phyloP scores from a whole-genome alignment of 2,797 vertebrate genomes.

The Cryptoblepharus egeriae region DNA sequence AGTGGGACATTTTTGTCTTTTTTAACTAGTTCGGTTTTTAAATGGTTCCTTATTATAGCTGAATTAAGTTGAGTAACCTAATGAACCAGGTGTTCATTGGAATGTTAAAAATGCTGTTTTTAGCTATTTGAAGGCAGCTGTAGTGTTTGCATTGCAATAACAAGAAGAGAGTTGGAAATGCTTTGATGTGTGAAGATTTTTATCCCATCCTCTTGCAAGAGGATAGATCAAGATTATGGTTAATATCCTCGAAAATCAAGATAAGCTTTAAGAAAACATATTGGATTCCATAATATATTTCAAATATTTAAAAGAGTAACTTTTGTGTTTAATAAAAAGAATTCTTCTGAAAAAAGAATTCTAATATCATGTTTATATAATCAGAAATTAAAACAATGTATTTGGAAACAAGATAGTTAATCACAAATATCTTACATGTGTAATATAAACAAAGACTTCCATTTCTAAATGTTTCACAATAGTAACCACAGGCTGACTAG shows the following conservation, averaged over 20 bases:
- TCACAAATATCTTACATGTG: too few relatives aligned
- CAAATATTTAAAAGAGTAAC: conserved; percentile 26
- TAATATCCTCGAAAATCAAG: conserved; percentile 53
- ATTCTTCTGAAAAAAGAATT: conserved; percentile 40
- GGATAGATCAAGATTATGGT: not conserved
- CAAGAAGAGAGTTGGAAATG: conserved; percentile 45
- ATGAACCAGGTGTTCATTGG: conserved; percentile 56
- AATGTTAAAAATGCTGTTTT: conserved; percentile 60
- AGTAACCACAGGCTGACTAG: too few relatives aligned
- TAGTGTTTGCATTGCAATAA: conserved; percentile 62
- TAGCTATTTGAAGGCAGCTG: conserved; percentile 62
- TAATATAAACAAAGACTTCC: too few relatives aligned
- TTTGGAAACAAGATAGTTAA: too few relatives aligned
- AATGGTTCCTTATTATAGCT: conserved; percentile 51
- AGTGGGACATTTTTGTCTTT: not conserved
- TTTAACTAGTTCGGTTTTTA: conserved; percentile 17
- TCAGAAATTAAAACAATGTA: not conserved
- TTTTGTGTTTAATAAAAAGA: too few relatives aligned
- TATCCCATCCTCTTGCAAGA: conserved; percentile 61
- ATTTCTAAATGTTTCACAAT: too few relatives aligned
- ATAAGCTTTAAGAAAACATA: conserved; percentile 52
- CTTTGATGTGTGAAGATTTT: conserved; percentile 64
- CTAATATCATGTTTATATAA: conserved; percentile 25
- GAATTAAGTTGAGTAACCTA: conserved; percentile 62
- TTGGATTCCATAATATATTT: conserved; percentile 35